Percentiles rank a stretch among this genome's conserved stretches.
These are phyloP conservation scores for Acrossocheilus fasciatus DNA, from an alignment of 2,797 vertebrate genomes.

Conservation along the genomic window DNA sequence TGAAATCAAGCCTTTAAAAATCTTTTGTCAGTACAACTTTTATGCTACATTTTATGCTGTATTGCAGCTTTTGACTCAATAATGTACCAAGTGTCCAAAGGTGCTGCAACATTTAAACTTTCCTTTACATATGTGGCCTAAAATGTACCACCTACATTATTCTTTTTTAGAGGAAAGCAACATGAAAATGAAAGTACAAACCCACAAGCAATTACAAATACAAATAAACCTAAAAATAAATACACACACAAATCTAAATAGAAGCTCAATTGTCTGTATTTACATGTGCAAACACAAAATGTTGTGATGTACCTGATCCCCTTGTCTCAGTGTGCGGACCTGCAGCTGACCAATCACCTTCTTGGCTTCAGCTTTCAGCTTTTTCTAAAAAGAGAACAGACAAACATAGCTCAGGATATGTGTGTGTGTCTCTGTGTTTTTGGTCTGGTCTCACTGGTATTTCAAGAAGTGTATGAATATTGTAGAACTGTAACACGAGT, in stretches of 20 bases:
- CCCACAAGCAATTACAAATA: too few relatives aligned
- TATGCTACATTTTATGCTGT: too few relatives aligned
- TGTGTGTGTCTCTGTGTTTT: background rate
- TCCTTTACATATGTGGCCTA: too few relatives aligned
- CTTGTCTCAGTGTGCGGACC: conserved; percentile 83
- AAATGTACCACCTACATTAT: too few relatives aligned
- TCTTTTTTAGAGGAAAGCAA: too few relatives aligned
- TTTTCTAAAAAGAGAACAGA: conserved; percentile 70
- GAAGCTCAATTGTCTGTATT: background rate
- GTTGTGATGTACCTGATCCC: conserved; percentile 68
- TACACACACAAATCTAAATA: background rate
- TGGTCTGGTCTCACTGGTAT: conserved; percentile 22
- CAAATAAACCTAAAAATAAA: background rate
- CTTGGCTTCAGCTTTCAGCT: conserved; percentile 83
- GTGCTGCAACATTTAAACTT: too few relatives aligned
- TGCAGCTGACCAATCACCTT: conserved; percentile 82
- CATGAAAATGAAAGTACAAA: too few relatives aligned
- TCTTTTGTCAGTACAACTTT: too few relatives aligned
- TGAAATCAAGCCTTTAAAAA: background rate
- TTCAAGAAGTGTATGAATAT: conserved; percentile 25
- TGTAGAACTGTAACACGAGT: conserved; percentile 1
- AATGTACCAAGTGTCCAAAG: too few relatives aligned
- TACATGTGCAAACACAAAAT: background rate
- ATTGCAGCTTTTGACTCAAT: too few relatives aligned
- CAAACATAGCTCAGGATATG: background rate